phyloP scores from a whole-genome alignment of 2,113 vertebrate species.

The Macquaria australasica region DNA sequence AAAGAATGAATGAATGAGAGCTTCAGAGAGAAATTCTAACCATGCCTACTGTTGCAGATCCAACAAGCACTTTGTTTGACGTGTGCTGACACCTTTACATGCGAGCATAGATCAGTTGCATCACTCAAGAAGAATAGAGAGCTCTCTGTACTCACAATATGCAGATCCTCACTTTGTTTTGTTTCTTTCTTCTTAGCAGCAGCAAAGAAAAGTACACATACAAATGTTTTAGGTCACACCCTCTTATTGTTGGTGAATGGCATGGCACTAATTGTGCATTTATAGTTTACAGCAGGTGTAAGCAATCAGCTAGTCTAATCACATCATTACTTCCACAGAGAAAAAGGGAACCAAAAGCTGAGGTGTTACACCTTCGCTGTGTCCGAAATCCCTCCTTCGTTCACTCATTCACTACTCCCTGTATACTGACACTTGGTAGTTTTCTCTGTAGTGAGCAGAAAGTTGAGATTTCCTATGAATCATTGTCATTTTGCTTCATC shows the following conservation, averaged over 20 bases:
- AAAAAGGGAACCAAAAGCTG: not conserved
- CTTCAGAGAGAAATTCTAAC: too few species aligned
- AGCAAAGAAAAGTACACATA: not conserved
- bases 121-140: not conserved
- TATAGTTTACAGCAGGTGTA: conserved; percentile 29
- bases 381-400: not conserved
- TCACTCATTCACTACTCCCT: not conserved
- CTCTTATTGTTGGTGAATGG: conserved; percentile 41
- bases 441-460: not conserved
- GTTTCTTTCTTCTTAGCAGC: not conserved
- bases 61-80: not conserved
- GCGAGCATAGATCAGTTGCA: not conserved
- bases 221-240: not conserved
- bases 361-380: not conserved
- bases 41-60: not conserved
- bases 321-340: conserved; percentile 3
- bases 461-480: not conserved
- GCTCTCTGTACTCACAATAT: not conserved
- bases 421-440: not conserved
- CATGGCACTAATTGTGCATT: conserved; percentile 33
- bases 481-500: too few species aligned
- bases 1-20: too few species aligned
- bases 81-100: not conserved
- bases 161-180: not conserved
- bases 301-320: conserved; percentile 14